phyloP scores from a whole-genome alignment of 2,797 vertebrate species.

The Myotis pilosus region DNA sequence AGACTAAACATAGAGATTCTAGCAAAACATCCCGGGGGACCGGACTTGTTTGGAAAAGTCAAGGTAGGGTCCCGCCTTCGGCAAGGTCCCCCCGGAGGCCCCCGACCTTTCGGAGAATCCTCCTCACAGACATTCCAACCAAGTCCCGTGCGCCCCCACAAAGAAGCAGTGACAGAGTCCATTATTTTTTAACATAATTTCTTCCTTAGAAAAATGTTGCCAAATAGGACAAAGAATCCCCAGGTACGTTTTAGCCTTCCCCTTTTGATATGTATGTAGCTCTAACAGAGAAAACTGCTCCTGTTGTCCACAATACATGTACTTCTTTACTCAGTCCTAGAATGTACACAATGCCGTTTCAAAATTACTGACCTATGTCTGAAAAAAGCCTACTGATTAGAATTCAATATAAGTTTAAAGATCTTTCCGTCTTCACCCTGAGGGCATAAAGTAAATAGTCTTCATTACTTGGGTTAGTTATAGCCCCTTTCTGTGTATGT shows the following conservation, averaged over 20 bases:
- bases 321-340: background rate
- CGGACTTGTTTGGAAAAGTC: too few relatives aligned
- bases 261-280: background rate
- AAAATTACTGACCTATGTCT: background rate
- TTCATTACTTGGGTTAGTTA: background rate
- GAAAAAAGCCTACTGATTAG: background rate
- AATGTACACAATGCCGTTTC: background rate
- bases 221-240: background rate
- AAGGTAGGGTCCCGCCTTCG: too few relatives aligned
- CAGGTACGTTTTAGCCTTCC: background rate
- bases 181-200: background rate
- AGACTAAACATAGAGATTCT: too few relatives aligned
- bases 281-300: background rate
- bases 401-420: background rate
- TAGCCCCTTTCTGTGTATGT: background rate
- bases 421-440: background rate
- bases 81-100: too few relatives aligned
- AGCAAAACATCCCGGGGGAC: too few relatives aligned
- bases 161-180: background rate
- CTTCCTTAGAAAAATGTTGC: conserved; percentile 3
- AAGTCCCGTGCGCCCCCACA: too few relatives aligned
- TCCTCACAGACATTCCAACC: too few relatives aligned
- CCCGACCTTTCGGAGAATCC: too few relatives aligned
- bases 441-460: background rate
- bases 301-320: background rate